A percentile compares a stretch with the other conserved stretches of the same genome.
Conservation (phyloP, 2,797 vertebrate species). For the Adelosebastes latens region DNA sequence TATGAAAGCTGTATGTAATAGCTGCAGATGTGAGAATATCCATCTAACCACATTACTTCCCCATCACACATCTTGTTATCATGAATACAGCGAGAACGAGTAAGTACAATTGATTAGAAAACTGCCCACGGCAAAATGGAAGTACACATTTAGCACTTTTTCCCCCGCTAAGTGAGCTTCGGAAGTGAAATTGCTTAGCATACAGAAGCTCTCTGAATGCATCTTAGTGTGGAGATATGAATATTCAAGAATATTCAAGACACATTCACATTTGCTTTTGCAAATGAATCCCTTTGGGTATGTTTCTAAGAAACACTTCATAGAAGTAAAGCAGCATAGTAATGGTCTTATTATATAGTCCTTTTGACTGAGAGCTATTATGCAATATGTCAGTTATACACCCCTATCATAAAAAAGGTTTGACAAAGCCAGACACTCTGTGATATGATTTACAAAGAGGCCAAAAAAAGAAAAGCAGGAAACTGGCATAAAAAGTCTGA, state of each 20-base stretch:
- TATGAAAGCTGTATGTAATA: neutral
- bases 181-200: conserved; percentile 40
- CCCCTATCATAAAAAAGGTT: neutral
- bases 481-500: conserved; percentile 17
- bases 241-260: neutral
- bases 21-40: neutral
- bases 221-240: conserved; percentile 25
- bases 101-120: conserved; percentile 66
- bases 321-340: conserved; percentile 8
- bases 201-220: neutral
- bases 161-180: conserved; percentile 32
- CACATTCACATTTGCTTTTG: conserved; percentile 19
- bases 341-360: conserved; percentile 5
- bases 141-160: conserved; percentile 63
- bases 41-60: conserved; percentile 24
- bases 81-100: conserved; percentile 45
- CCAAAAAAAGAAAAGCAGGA: conserved; percentile 11
- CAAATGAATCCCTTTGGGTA: conserved; percentile 36
- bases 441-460: conserved; percentile 24
- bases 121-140: conserved; percentile 57
- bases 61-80: conserved; percentile 56
- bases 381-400: conserved; percentile 14
- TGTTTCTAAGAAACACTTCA: conserved; percentile 41
- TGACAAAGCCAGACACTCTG: conserved; percentile 14
- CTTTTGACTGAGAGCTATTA: conserved; percentile 7